Evolutionary conservation across 2,888 invertebrate species (phyloP).

Genomic region (Epistrophe grossulariae): DNA sequence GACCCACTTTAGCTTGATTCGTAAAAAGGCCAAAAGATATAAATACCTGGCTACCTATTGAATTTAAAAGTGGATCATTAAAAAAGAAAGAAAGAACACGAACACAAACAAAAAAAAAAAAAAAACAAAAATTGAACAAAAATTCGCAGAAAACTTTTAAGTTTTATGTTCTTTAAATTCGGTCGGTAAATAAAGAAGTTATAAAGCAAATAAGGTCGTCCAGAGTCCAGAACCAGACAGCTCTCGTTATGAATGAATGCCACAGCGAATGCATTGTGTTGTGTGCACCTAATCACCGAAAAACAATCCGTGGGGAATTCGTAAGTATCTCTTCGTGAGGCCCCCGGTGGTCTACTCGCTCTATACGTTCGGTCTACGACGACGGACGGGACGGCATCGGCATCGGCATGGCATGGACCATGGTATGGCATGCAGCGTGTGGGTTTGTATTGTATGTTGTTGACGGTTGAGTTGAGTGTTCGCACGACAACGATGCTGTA

Average conservation of each 20-base stretch:
- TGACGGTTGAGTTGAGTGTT: slow-evolving; percentile 39
- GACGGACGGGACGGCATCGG: too few species aligned
- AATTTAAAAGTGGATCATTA: slow-evolving; percentile 63
- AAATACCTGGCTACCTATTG: slow-evolving; percentile 43
- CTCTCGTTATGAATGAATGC: slow-evolving; percentile 74
- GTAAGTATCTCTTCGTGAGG: slow-evolving; percentile 67
- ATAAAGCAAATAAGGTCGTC: slow-evolving; percentile 68
- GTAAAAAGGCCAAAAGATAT: slow-evolving; percentile 13
- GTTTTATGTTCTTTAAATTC: slow-evolving; percentile 70
- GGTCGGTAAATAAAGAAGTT: slow-evolving; percentile 74
- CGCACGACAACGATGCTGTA: slow-evolving; percentile 43
- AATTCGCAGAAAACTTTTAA: slow-evolving; percentile 72
- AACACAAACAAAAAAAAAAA: too few species aligned
- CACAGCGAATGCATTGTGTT: slow-evolving; percentile 63
- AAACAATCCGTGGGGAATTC: slow-evolving; percentile 70
- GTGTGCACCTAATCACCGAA: slow-evolving; percentile 72
- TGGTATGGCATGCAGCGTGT: slow-evolving; percentile 28
- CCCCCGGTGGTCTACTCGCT: slow-evolving; percentile 70
- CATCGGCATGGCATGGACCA: too few species aligned
- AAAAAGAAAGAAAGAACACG: slow-evolving; percentile 41
- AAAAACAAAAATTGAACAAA: slow-evolving; percentile 14
- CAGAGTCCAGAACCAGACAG: slow-evolving; percentile 53
- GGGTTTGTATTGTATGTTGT: slow-evolving; percentile 58
- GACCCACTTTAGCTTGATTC: slow-evolving; percentile 5
- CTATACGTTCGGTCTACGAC: too few species aligned